A percentile compares a stretch with the other conserved stretches of the same genome.
Conservation (phyloP, 2,797 vertebrate genomes). For the Liparis tanakae region DNA sequence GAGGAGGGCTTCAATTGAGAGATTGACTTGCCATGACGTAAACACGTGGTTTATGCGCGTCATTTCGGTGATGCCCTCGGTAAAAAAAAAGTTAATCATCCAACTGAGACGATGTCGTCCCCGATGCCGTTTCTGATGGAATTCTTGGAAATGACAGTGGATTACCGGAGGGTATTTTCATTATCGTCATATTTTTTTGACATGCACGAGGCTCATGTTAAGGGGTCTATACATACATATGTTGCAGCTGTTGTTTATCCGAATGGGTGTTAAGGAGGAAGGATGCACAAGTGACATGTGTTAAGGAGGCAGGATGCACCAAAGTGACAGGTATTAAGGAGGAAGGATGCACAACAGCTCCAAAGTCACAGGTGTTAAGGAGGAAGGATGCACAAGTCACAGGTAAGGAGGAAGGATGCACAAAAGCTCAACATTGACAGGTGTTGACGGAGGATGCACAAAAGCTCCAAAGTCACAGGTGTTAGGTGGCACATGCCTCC, state of each 20-base stretch:
- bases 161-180: background rate
- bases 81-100: constrained; percentile 63
- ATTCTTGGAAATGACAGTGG: constrained; percentile 33
- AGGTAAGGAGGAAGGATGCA: too few species aligned
- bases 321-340: background rate
- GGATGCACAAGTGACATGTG: constrained; percentile 55
- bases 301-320: background rate
- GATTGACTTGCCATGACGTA: constrained; percentile 91
- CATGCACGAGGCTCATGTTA: constrained; percentile 3
- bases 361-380: too few species aligned
- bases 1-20: constrained; percentile 91
- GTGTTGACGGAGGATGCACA: too few species aligned
- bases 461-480: too few species aligned
- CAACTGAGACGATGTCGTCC: constrained; percentile 52
- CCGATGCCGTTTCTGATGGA: constrained; percentile 12
- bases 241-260: constrained; percentile 15
- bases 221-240: background rate
- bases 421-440: too few species aligned
- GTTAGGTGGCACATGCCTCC: too few species aligned
- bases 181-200: background rate
- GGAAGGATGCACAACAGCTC: too few species aligned
- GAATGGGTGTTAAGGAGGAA: constrained; percentile 1
- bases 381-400: too few species aligned
- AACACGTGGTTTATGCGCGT: constrained; percentile 90
- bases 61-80: constrained; percentile 77